Base-by-base conservation (phyloP, 2,113 vertebrate species). In the Oxygymnocypris stewartii region DNA sequence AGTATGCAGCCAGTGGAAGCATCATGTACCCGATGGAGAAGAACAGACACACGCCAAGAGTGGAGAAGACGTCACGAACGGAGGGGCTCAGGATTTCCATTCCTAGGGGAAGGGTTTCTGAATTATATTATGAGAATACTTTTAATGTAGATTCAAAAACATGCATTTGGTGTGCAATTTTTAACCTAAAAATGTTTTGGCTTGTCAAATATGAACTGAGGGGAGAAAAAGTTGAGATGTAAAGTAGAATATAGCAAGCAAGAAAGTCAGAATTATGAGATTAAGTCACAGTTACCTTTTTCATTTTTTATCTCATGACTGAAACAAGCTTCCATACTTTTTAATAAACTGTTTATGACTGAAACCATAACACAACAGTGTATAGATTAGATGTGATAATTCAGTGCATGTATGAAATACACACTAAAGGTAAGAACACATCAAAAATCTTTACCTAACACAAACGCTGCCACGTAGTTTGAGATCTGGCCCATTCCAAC, bases 401-500 rank as follows among this genome's bases (percentile, higher is more conserved):
- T 47, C 6, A 75, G 42, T 16, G 20, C 28, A 25, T 25, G 47
- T 12, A 61, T 31, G 3, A 65, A n/a, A 31, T 31, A 2, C 18
- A 37, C 31, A 59, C 20, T n/a, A 37, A n/a, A 42, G 67, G 4
- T 1, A 0, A 63, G n/a, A 47, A 6, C 40, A 81, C 28, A 79
- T 23, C 49, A 79, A 37, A 79, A 42, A 3, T 9, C 47, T 54
- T 78, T 59, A 99, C 98, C 97, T 81, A 99, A 94, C 84, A 98
- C 97, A 94, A 97, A 99, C 0, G 97, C 96, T 90, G 96, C 87
- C 90, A 98, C 92, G 13, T 97, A 99, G 91, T 96, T 97, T 40
- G 97, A 97, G 73, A 98, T 96, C 59, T 96, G 94, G 65, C 95
- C 96, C 94, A 97, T 87, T 63, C 97, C 98, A 0, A 96, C 93